phyloP scores from a whole-genome alignment of 2,113 vertebrate species.

The Paradoxurus hermaphroditus region DNA sequence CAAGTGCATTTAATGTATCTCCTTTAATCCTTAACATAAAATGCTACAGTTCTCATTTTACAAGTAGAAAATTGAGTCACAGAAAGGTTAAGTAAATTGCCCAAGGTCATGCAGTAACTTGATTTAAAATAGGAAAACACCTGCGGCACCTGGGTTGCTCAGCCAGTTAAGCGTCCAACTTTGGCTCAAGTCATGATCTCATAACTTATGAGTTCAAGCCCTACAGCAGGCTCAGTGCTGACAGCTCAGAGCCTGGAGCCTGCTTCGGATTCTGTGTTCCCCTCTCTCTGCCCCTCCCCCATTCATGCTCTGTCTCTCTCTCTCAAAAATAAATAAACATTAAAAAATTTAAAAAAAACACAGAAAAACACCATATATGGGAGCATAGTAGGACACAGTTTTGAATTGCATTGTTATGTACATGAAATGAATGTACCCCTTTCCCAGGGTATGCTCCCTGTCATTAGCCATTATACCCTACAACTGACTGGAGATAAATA shows the following conservation, averaged over 20 bases:
- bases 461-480: neutral
- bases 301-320: too few relatives aligned
- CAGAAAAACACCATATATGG: slow-evolving; percentile 14
- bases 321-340: too few relatives aligned
- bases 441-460: neutral
- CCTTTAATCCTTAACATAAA: neutral
- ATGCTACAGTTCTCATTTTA: slow-evolving; percentile 28
- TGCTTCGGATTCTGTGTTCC: too few relatives aligned
- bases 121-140: slow-evolving; percentile 17
- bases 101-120: neutral
- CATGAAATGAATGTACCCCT: neutral
- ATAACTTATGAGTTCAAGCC: too few relatives aligned
- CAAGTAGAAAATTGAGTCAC: slow-evolving; percentile 19
- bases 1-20: neutral
- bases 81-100: neutral
- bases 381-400: neutral
- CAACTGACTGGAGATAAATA: neutral
- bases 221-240: too few relatives aligned
- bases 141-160: too few relatives aligned
- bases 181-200: too few relatives aligned
- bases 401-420: slow-evolving; percentile 28
- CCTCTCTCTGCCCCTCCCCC: too few relatives aligned
- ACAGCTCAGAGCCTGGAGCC: too few relatives aligned
- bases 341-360: neutral
- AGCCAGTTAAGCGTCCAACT: too few relatives aligned